These are phyloP conservation scores for Simalia tracyae DNA, from an alignment of 2,797 vertebrate genomes.

Conservation along the genomic window DNA sequence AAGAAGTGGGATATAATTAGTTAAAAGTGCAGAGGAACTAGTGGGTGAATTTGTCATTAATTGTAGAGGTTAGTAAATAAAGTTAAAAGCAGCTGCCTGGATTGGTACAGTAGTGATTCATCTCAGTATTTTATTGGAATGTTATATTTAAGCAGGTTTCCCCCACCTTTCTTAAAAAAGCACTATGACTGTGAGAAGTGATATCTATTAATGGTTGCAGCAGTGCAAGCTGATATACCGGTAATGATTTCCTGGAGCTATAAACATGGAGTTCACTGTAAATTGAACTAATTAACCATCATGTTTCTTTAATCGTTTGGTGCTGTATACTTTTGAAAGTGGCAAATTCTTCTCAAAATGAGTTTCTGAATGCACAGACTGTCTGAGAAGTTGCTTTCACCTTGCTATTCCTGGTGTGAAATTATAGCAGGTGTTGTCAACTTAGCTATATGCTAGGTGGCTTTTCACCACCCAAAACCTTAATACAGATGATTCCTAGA, in stretches of 20 bases:
- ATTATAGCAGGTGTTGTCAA: not conserved
- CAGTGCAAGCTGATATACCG: conserved; percentile 13
- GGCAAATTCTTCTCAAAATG: not conserved
- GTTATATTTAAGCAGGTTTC: not conserved
- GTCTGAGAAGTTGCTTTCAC: not conserved
- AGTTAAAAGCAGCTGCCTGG: not conserved
- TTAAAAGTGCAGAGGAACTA: not conserved
- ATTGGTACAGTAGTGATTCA: not conserved
- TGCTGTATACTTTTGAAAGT: conserved; percentile 7
- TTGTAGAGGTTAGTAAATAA: not conserved
- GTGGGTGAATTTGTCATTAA: not conserved
- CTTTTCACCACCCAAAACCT: not conserved
- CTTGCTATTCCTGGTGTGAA: not conserved
- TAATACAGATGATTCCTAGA: not conserved
- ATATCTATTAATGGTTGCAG: conserved; percentile 9
- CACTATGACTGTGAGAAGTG: not conserved
- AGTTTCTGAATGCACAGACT: not conserved
- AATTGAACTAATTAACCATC: conserved; percentile 16
- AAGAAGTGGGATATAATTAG: not conserved
- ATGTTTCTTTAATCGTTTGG: conserved; percentile 13
- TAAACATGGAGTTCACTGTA: conserved; percentile 20
- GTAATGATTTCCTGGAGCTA: conserved; percentile 22
- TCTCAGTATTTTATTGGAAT: not conserved
- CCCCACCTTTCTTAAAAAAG: not conserved
- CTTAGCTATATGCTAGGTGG: not conserved